Percentiles rank a stretch among this genome's conserved stretches.
phyloP scores from a whole-genome alignment of 2,888 invertebrate genomes.

The Drosophila tanythrix region DNA sequence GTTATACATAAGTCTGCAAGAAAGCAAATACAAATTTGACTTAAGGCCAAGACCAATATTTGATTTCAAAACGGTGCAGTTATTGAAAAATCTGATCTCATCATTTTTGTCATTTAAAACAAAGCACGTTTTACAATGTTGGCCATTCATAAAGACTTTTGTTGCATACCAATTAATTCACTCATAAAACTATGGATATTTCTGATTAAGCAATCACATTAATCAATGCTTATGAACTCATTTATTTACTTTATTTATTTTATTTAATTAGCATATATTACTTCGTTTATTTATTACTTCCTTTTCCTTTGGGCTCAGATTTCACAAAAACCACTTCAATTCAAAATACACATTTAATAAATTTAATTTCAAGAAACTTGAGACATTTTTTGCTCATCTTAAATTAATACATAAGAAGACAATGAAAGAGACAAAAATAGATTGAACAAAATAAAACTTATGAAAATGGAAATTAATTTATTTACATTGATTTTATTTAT shows the following conservation, averaged over 20 bases:
- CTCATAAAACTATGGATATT: too few relatives aligned
- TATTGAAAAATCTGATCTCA: neutral
- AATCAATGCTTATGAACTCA: neutral
- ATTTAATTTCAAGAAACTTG: neutral
- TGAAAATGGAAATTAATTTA: neutral
- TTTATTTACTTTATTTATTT: neutral
- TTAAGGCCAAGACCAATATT: neutral
- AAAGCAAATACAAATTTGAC: neutral
- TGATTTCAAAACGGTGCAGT: neutral
- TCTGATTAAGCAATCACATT: neutral
- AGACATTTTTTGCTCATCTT: neutral
- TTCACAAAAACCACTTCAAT: neutral
- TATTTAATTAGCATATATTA: neutral
- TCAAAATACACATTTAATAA: neutral
- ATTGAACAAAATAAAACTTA: neutral
- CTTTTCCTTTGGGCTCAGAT: neutral
- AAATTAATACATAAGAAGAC: neutral
- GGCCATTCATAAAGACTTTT: neutral
- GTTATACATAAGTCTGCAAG: neutral
- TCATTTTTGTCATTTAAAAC: neutral
- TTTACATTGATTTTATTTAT: neutral
- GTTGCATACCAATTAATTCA: neutral
- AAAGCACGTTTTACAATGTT: neutral
- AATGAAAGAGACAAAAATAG: neutral
- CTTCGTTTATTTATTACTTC: neutral